These are phyloP conservation scores for Aphelinus atriplicis DNA, from an alignment of 1,140 invertebrate genomes.

Conservation along the genomic window DNA sequence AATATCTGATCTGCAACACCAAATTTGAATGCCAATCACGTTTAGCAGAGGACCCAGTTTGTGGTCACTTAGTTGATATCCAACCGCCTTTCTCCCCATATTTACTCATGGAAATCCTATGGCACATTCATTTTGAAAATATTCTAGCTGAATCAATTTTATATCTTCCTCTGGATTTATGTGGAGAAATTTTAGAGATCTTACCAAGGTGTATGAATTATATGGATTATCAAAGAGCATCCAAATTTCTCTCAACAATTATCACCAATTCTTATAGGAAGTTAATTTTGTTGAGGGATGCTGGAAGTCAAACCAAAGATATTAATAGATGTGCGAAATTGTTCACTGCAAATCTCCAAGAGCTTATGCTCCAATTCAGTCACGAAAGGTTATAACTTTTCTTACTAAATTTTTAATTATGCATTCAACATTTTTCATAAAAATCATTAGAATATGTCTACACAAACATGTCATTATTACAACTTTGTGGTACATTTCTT, in stretches of 20 bases:
- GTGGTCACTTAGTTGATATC: slow-evolving; percentile 55
- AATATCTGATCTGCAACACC: slow-evolving; percentile 57
- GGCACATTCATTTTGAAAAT: slow-evolving; percentile 53
- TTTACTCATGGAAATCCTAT: slow-evolving; percentile 57
- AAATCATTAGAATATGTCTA: too few relatives aligned
- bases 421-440: background rate
- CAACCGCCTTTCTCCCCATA: slow-evolving; percentile 59
- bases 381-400: slow-evolving; percentile 37
- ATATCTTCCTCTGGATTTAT: slow-evolving; percentile 57
- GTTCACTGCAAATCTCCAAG: slow-evolving; percentile 46
- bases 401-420: background rate
- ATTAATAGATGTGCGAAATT: slow-evolving; percentile 39
- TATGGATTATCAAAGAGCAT: slow-evolving; percentile 48
- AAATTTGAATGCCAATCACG: slow-evolving; percentile 52
- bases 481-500: slow-evolving; percentile 7
- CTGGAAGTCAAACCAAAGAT: slow-evolving; percentile 44
- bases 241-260: slow-evolving; percentile 41
- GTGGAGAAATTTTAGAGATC: slow-evolving; percentile 52
- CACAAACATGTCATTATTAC: background rate
- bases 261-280: slow-evolving; percentile 48
- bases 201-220: slow-evolving; percentile 47
- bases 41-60: slow-evolving; percentile 49
- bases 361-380: slow-evolving; percentile 47
- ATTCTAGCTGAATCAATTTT: slow-evolving; percentile 53
- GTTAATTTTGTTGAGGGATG: slow-evolving; percentile 41